These are phyloP conservation scores for Nibea coibor DNA, from an alignment of 2,113 vertebrate genomes.

Conservation along the genomic window DNA sequence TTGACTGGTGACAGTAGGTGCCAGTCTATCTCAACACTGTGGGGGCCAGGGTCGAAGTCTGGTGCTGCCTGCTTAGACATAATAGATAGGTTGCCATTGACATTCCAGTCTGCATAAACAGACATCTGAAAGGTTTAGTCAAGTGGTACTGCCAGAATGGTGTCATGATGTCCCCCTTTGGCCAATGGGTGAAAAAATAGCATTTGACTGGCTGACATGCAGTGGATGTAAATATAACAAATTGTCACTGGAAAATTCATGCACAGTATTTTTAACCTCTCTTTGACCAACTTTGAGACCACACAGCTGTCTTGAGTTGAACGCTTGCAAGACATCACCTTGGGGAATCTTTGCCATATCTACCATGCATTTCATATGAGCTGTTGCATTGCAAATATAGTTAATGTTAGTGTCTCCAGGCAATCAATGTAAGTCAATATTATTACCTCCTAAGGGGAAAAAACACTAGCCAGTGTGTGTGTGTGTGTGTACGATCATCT, in stretches of 20 bases:
- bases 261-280: background rate
- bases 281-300: background rate
- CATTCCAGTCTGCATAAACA: too few relatives aligned
- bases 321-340: background rate
- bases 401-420: slow-evolving; percentile 1
- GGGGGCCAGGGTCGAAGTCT: too few relatives aligned
- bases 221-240: background rate
- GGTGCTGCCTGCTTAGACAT: too few relatives aligned
- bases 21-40: too few relatives aligned
- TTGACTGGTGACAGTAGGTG: too few relatives aligned
- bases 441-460: background rate
- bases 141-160: background rate
- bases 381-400: background rate
- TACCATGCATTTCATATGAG: background rate
- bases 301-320: background rate
- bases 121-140: too few relatives aligned
- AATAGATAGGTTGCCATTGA: too few relatives aligned
- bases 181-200: background rate
- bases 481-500: background rate
- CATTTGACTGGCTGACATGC: background rate
- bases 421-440: slow-evolving; percentile 1
- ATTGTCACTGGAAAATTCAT: background rate
- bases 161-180: background rate
- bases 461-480: background rate
- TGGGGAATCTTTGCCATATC: background rate